Evolutionary conservation across 2,888 invertebrate genomes (phyloP).

Genomic region (Villa cingulata): DNA sequence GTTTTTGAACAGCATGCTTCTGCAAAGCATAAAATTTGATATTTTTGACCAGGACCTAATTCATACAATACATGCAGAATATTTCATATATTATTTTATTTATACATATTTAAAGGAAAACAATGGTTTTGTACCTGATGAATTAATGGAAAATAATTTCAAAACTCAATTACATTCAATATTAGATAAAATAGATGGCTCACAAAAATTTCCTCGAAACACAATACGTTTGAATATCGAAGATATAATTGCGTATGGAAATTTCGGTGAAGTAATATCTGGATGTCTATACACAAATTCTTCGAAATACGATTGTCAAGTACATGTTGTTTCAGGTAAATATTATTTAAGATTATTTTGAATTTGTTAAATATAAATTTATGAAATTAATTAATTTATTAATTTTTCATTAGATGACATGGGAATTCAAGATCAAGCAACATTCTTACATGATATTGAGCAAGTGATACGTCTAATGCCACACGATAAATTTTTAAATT

Average conservation of each 20-base stretch:
- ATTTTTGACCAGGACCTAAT: no score
- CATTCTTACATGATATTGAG: constrained; percentile 56
- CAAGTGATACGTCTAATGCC: constrained; percentile 52
- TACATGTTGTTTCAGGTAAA: constrained; percentile 48
- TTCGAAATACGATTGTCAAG: constrained; percentile 34
- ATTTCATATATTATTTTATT: not conserved
- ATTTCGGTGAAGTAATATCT: constrained; percentile 63
- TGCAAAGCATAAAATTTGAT: no score
- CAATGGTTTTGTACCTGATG: constrained; percentile 61
- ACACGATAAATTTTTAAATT: constrained; percentile 56
- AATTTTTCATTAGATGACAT: constrained; percentile 40
- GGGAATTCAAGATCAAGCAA: constrained; percentile 33
- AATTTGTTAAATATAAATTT: not conserved
- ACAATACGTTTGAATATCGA: constrained; percentile 56
- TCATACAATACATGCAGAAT: no score
- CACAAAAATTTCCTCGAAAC: constrained; percentile 45
- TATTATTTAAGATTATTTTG: no score
- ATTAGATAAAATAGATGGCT: constrained; percentile 40
- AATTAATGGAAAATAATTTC: constrained; percentile 60
- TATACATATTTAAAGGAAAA: constrained; percentile 46
- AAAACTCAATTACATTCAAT: constrained; percentile 62
- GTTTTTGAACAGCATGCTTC: no score
- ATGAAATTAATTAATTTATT: constrained; percentile 4
- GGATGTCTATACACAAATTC: constrained; percentile 46
- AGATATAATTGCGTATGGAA: constrained; percentile 56